These are phyloP conservation scores for Centropyge bicolor DNA, from an alignment of 2,797 vertebrate species.

Conservation along the genomic window DNA sequence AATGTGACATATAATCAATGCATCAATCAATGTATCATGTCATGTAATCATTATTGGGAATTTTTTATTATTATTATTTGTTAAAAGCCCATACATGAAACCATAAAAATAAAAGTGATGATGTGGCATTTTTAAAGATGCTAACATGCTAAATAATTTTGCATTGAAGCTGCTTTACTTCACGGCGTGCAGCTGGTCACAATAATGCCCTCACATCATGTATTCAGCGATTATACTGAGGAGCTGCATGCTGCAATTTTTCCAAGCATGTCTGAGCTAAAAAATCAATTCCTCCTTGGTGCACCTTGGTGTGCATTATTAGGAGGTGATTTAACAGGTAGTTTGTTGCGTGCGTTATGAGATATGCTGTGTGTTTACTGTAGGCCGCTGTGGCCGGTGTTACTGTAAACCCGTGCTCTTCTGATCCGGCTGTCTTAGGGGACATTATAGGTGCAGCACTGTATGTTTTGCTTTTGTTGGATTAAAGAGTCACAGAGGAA, in stretches of 20 bases:
- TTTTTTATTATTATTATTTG: conserved; percentile 6
- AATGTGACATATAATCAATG: not conserved
- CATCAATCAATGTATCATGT: not conserved
- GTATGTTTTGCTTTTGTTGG: conserved; percentile 35
- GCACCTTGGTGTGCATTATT: conserved; percentile 19
- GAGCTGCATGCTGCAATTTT: conserved; percentile 4
- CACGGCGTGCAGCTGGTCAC: conserved; percentile 1
- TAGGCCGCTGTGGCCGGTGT: not conserved
- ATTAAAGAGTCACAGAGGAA: conserved; percentile 46
- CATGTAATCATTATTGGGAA: not conserved
- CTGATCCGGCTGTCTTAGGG: not conserved
- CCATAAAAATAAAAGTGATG: not conserved
- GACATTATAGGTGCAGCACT: not conserved
- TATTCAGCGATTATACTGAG: conserved; percentile 6
- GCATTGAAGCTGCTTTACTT: not conserved
- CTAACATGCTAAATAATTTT: not conserved
- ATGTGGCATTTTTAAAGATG: not conserved
- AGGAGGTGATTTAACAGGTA: conserved; percentile 16
- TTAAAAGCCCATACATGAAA: not conserved
- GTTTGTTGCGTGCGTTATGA: conserved; percentile 26
- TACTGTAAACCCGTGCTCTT: conserved; percentile 2
- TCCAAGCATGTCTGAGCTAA: conserved; percentile 19
- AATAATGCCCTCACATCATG: not conserved
- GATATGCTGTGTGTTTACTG: conserved; percentile 28
- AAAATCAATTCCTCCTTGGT: conserved; percentile 23